These are phyloP conservation scores for Arenicola marina DNA, from an alignment of 2,888 invertebrate genomes.

Conservation along the genomic window DNA sequence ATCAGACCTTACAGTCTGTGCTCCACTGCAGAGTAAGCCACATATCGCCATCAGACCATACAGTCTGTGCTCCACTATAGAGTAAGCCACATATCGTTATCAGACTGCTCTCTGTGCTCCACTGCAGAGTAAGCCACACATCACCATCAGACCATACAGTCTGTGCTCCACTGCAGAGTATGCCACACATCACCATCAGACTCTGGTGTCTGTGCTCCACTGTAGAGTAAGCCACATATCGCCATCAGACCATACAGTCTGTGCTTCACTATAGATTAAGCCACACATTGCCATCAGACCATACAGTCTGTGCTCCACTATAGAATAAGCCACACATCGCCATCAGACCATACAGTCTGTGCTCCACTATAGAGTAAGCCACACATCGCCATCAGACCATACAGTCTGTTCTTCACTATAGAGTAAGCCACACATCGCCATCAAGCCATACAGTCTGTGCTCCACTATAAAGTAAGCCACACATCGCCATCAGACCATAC, in stretches of 20 bases:
- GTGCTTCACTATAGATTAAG: conserved; percentile 26
- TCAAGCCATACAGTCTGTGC: conserved; percentile 24
- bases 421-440: conserved; percentile 24
- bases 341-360: conserved; percentile 22
- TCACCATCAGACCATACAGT: conserved; percentile 22
- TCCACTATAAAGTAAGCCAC: conserved; percentile 25
- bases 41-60: conserved; percentile 23
- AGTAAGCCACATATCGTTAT: conserved; percentile 23
- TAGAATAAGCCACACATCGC: conserved; percentile 25
- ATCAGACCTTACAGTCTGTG: conserved; percentile 24
- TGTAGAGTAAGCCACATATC: conserved; percentile 24
- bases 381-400: conserved; percentile 20
- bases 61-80: conserved; percentile 22
- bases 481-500: conserved; percentile 22
- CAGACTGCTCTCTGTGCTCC: conserved; percentile 22
- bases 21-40: conserved; percentile 25
- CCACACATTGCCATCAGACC: conserved; percentile 21
- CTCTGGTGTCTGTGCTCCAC: conserved; percentile 23
- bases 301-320: conserved; percentile 20
- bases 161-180: conserved; percentile 27
- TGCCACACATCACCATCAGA: conserved; percentile 16
- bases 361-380: conserved; percentile 27
- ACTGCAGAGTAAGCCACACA: conserved; percentile 24
- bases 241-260: conserved; percentile 24
- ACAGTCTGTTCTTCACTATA: conserved; percentile 23